These are phyloP conservation scores for Pandemis cinnamomeana DNA, from an alignment of 2,888 invertebrate genomes.

Conservation along the genomic window DNA sequence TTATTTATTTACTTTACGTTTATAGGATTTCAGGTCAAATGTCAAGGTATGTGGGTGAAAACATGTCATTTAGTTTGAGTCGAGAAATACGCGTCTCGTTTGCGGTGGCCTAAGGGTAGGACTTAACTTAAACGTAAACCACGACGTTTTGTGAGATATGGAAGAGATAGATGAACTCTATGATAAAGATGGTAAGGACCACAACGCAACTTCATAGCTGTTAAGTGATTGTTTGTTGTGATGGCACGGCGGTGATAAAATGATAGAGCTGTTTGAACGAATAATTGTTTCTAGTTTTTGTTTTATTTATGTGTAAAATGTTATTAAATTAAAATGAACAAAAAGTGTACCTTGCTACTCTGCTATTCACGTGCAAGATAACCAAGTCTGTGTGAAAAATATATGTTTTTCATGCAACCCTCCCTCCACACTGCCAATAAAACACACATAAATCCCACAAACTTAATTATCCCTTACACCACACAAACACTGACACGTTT, in stretches of 20 bases:
- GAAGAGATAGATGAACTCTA: background rate
- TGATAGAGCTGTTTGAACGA: constrained; percentile 8
- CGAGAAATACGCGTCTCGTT: constrained; percentile 45
- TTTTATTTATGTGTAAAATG: background rate
- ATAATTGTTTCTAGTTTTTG: background rate
- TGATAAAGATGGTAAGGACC: constrained; percentile 4
- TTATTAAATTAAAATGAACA: no score
- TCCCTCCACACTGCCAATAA: no score
- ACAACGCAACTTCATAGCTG: background rate
- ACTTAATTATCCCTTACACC: no score
- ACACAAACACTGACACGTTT: no score
- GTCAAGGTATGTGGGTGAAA: constrained; percentile 65
- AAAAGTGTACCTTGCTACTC: no score
- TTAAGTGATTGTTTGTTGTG: constrained; percentile 12
- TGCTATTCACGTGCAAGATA: no score
- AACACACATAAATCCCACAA: no score
- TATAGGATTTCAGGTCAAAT: constrained; percentile 71
- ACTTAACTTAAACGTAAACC: constrained; percentile 11
- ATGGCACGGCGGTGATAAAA: constrained; percentile 8
- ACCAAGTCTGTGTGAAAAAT: no score
- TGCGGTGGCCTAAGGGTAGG: constrained; percentile 50
- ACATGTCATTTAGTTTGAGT: constrained; percentile 60
- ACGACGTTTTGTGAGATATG: constrained; percentile 2
- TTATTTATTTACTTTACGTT: constrained; percentile 75
- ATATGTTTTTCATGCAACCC: no score